Evolutionary conservation across 2,888 invertebrate species (phyloP).

Genomic region (Drosophila paranaensis): DNA sequence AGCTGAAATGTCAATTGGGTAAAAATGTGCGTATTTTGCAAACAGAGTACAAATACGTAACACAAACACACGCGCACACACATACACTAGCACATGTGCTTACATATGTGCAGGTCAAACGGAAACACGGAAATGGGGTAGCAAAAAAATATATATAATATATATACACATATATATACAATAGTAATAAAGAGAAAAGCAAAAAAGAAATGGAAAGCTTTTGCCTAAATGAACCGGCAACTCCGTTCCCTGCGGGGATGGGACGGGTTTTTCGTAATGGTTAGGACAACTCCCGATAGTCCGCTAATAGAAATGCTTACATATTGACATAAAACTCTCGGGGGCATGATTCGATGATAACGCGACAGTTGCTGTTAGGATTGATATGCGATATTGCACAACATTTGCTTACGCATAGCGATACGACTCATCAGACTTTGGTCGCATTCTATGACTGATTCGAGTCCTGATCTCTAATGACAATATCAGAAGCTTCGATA

Average conservation of each 20-base stretch:
- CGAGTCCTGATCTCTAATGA: neutral
- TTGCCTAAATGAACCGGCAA: constrained; percentile 49
- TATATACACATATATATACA: neutral
- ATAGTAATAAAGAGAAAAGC: constrained; percentile 7
- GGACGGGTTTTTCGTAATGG: constrained; percentile 22
- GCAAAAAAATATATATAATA: constrained; percentile 10
- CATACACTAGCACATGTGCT: constrained; percentile 14
- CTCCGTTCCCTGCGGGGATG: constrained; percentile 18
- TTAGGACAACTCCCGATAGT: constrained; percentile 44
- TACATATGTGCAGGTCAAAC: constrained; percentile 20
- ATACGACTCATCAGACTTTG: constrained; percentile 19
- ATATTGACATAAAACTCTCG: constrained; percentile 48
- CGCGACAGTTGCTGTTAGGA: constrained; percentile 42
- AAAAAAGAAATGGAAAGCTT: constrained; percentile 49
- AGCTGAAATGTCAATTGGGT: constrained; percentile 65
- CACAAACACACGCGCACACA: constrained; percentile 8
- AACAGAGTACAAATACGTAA: constrained; percentile 53
- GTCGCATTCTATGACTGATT: constrained; percentile 4
- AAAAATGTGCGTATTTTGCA: constrained; percentile 68
- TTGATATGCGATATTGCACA: constrained; percentile 24
- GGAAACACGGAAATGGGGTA: constrained; percentile 19
- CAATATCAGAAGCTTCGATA: neutral
- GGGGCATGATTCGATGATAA: constrained; percentile 52
- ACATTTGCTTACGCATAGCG: constrained; percentile 9
- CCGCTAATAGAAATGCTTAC: constrained; percentile 54